phyloP scores from a whole-genome alignment of 1,140 invertebrate species.

The Bombus fervidus region DNA sequence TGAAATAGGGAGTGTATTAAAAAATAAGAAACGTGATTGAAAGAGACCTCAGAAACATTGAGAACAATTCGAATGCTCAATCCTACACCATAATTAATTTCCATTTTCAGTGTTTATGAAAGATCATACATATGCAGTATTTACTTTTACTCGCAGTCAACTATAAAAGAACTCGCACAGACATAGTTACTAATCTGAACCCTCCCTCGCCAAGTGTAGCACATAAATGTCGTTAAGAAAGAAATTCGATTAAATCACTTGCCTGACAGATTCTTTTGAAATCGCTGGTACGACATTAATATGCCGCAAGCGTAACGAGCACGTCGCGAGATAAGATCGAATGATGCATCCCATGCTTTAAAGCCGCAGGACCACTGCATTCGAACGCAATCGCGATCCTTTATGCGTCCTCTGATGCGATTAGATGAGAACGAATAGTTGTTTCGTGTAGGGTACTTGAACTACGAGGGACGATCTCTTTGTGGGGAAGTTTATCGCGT shows the following conservation, averaged over 20 bases:
- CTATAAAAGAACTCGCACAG: not conserved
- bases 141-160: not conserved
- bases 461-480: constrained; percentile 23
- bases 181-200: too few species aligned
- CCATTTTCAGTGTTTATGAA: too few species aligned
- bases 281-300: constrained; percentile 13
- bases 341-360: constrained; percentile 7
- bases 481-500: constrained; percentile 38
- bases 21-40: too few species aligned
- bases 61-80: too few species aligned
- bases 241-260: not conserved
- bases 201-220: not conserved
- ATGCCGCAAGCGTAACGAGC: constrained; percentile 11
- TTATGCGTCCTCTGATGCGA: constrained; percentile 41
- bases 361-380: not conserved
- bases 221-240: not conserved
- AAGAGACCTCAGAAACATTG: too few species aligned
- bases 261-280: not conserved
- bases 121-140: too few species aligned
- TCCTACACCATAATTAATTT: too few species aligned
- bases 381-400: constrained; percentile 33
- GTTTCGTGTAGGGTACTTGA: not conserved
- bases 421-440: constrained; percentile 45
- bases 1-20: too few species aligned
- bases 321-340: constrained; percentile 29